A percentile compares a stretch with the other conserved stretches of the same genome.
Conservation (phyloP, 2,888 invertebrate genomes). For the Morinoia aosen region DNA sequence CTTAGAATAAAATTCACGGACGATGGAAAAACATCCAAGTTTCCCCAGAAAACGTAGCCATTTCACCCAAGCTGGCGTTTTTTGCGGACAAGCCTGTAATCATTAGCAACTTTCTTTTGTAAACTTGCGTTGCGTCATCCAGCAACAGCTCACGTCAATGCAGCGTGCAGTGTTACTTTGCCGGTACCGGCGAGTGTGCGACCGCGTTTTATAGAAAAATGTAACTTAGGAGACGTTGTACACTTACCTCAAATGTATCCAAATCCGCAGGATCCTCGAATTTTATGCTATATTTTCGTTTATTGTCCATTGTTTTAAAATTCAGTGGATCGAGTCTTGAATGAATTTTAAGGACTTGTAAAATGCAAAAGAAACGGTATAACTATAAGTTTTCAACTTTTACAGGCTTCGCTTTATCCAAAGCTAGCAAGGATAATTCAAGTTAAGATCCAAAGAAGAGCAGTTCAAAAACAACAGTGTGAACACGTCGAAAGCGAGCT, state of each 20-base stretch:
- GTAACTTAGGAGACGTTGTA: not conserved
- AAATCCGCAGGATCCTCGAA: constrained; percentile 14
- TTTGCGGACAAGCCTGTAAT: not conserved
- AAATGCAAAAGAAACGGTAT: not conserved
- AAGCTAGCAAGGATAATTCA: too few species aligned
- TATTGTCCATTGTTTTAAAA: not conserved
- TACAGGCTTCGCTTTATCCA: too few species aligned
- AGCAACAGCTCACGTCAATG: not conserved
- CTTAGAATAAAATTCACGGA: too few species aligned
- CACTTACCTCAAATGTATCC: constrained; percentile 25
- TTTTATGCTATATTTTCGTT: constrained; percentile 22
- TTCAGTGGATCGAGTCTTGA: not conserved
- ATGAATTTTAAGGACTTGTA: not conserved
- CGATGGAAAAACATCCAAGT: not conserved
- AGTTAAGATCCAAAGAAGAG: too few species aligned
- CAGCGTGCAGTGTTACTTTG: too few species aligned
- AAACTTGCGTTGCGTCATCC: not conserved
- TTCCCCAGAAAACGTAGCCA: not conserved
- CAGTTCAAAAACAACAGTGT: too few species aligned
- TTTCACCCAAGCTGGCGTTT: not conserved
- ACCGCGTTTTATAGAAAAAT: not conserved
- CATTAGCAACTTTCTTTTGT: not conserved
- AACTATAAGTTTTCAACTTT: not conserved
- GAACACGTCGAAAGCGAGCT: too few species aligned
- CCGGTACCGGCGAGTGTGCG: not conserved